Percentiles rank a stretch among this genome's conserved stretches.
phyloP scores from a whole-genome alignment of 2,797 vertebrate species.

The Darevskia mixta region DNA sequence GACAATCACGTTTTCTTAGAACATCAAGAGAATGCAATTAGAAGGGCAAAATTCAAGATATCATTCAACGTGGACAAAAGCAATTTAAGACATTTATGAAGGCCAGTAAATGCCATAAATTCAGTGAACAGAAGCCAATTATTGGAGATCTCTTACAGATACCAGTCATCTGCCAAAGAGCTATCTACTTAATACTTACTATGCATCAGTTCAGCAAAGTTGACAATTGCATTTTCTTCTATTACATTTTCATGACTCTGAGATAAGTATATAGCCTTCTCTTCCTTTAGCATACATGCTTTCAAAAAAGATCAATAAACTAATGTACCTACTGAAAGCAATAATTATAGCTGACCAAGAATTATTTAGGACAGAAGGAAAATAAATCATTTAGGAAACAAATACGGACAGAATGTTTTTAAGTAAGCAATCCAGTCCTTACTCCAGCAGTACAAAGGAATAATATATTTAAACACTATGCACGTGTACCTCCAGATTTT shows the following conservation, averaged over 20 bases:
- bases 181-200: not conserved
- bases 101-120: constrained; percentile 11
- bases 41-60: not conserved
- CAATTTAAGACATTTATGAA: not conserved
- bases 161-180: not conserved
- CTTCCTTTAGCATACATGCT: not conserved
- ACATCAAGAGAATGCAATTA: constrained; percentile 11
- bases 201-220: not conserved
- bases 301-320: constrained; percentile 1
- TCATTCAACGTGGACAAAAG: not conserved
- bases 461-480: not conserved
- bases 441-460: not conserved
- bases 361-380: not conserved
- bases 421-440: not conserved
- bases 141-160: not conserved
- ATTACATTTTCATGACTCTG: not conserved
- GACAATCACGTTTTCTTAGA: not conserved
- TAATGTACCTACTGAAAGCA: not conserved
- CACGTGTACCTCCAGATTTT: not conserved
- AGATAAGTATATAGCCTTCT: not conserved
- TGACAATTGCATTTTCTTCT: constrained; percentile 2
- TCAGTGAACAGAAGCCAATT: not conserved
- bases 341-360: not conserved
- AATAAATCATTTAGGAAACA: not conserved
- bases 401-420: not conserved